These are phyloP conservation scores for Montipora capitata DNA, from an alignment of 92 coral and sea anemone genomes.

Conservation along the genomic window DNA sequence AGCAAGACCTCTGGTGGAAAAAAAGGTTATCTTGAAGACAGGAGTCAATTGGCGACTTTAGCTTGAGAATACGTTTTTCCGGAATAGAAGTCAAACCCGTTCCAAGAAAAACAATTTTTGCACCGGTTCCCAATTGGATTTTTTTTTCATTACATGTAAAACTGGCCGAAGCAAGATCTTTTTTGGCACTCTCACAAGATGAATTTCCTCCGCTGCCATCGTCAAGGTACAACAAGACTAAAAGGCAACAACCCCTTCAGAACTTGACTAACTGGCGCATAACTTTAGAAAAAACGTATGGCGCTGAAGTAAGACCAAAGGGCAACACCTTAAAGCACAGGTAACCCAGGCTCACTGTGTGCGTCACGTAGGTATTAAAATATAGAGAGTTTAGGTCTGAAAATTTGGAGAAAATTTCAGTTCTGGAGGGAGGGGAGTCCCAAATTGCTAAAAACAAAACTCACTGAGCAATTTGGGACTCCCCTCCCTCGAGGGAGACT, in stretches of 20 bases:
- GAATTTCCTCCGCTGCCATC: conserved; percentile 36
- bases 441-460: too few species aligned
- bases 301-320: conserved; percentile 60
- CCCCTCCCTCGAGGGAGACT: too few species aligned
- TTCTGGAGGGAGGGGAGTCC: too few species aligned
- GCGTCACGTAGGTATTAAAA: too few species aligned
- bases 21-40: not conserved
- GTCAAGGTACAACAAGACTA: not conserved
- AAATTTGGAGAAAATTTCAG: too few species aligned
- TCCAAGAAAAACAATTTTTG: conserved; percentile 42
- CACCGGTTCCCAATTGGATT: conserved; percentile 46
- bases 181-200: conserved; percentile 18
- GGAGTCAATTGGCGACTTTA: conserved; percentile 33
- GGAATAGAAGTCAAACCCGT: conserved; percentile 54
- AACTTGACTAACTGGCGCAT: conserved; percentile 71
- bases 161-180: conserved; percentile 47
- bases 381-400: too few species aligned
- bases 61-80: conserved; percentile 34
- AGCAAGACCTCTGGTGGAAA: conserved; percentile 37
- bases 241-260: conserved; percentile 49
- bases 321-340: conserved; percentile 60
- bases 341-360: too few species aligned
- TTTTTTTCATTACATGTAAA: conserved; percentile 51
- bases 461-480: too few species aligned
- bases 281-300: conserved; percentile 67